A percentile compares a stretch with the other conserved stretches of the same genome.
Evolutionary conservation across 2,113 vertebrate genomes (phyloP).

Genomic region (Leucoraja erinaceus): DNA sequence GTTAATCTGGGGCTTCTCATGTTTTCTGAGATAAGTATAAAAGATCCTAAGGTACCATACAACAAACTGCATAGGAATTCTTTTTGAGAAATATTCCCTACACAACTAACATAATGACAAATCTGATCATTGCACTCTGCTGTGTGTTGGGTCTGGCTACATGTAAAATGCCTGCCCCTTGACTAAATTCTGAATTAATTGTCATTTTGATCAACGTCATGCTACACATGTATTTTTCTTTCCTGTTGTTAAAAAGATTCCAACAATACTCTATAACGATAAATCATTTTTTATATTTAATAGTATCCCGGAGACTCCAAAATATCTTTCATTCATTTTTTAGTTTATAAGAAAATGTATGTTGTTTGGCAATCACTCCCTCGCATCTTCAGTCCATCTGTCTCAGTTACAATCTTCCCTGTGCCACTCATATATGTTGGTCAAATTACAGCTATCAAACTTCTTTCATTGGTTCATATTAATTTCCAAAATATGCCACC

Average conservation of each 20-base stretch:
- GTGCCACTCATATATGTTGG: background rate
- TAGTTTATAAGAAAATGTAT: background rate
- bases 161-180: background rate
- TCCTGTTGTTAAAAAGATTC: background rate
- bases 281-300: background rate
- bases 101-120: background rate
- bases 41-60: background rate
- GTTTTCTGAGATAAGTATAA: background rate
- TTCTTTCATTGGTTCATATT: background rate
- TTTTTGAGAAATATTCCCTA: background rate
- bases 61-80: background rate
- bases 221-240: background rate
- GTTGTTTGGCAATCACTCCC: background rate
- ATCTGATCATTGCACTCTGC: background rate
- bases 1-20: background rate
- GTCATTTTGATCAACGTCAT: background rate
- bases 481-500: background rate
- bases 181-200: background rate
- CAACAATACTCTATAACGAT: background rate
- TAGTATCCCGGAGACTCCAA: background rate
- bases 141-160: background rate
- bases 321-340: background rate
- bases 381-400: background rate
- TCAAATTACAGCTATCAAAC: background rate
- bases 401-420: background rate